Conservation (phyloP, 2,888 invertebrate genomes). For the Eremobia ochroleuca region DNA sequence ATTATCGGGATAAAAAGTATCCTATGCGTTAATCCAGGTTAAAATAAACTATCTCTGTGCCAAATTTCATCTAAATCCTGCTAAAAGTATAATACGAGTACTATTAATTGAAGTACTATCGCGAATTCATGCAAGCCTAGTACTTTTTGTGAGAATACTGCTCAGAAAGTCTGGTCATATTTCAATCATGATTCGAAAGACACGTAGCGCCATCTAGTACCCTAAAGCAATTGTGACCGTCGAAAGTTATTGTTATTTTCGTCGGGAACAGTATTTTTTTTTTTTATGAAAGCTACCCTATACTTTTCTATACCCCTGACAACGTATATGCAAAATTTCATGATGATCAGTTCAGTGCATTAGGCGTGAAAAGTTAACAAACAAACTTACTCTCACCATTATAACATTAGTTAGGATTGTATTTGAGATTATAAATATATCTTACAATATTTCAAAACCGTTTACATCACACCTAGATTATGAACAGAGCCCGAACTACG, state of each 20-base stretch:
- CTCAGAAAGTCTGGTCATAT: not conserved
- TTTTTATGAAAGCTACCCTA: no score
- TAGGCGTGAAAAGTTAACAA: not conserved
- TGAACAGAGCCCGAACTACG: accelerated
- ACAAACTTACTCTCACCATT: not conserved
- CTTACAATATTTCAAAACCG: not conserved
- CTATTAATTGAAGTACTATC: not conserved
- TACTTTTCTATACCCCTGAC: no score
- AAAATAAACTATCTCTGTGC: not conserved
- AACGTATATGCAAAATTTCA: not conserved
- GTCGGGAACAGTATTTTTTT: not conserved
- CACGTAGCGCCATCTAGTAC: not conserved
- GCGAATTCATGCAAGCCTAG: not conserved
- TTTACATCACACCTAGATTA: no score
- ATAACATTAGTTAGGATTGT: not conserved
- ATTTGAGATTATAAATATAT: not conserved
- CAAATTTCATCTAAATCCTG: not conserved
- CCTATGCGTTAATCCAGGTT: not conserved
- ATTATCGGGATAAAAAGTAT: not conserved
- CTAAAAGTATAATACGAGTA: no score
- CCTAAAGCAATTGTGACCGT: not conserved
- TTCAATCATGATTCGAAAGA: not conserved
- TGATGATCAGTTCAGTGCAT: not conserved
- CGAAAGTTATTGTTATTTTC: not conserved
- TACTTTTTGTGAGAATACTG: not conserved